Percentiles rank a stretch among this genome's conserved stretches.
phyloP scores from a whole-genome alignment of 2,797 vertebrate species.

The Synanceia verrucosa region DNA sequence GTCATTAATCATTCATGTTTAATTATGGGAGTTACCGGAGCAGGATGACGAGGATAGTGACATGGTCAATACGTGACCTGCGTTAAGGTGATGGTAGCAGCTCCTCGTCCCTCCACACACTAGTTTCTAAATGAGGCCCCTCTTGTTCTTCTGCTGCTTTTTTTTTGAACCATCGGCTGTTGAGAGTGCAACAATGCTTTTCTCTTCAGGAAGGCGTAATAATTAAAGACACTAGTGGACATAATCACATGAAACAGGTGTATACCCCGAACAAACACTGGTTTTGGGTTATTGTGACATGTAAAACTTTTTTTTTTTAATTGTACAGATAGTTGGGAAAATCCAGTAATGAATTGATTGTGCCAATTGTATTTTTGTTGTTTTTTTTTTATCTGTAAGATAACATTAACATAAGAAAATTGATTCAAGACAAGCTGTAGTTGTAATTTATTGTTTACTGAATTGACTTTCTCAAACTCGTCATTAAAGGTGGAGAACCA shows the following conservation, averaged over 20 bases:
- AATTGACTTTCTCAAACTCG: conserved; percentile 50
- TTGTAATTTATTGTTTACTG: conserved; percentile 84
- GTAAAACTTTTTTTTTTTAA: conserved; percentile 62
- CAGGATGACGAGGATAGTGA: neutral
- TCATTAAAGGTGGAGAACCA: conserved; percentile 37
- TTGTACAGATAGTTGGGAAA: conserved; percentile 78
- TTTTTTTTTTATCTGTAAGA: conserved; percentile 64
- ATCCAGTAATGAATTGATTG: conserved; percentile 73
- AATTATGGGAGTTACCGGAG: neutral
- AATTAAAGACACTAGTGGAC: conserved; percentile 68
- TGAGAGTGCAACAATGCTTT: conserved; percentile 52
- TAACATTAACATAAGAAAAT: conserved; percentile 63
- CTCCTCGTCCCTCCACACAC: neutral
- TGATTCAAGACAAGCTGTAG: conserved; percentile 66
- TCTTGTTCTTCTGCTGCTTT: conserved; percentile 66
- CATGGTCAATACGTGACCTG: neutral
- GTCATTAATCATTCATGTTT: conserved; percentile 20
- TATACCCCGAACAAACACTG: conserved; percentile 49
- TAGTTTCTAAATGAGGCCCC: conserved; percentile 58
- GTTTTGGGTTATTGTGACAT: conserved; percentile 71
- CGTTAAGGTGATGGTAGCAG: neutral
- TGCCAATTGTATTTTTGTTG: conserved; percentile 73
- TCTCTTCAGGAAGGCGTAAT: conserved; percentile 25
- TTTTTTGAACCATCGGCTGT: conserved; percentile 66
- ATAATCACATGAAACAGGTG: conserved; percentile 61